phyloP scores from a whole-genome alignment of 2,113 vertebrate genomes.

The Brachyhypopomus gauderio region DNA sequence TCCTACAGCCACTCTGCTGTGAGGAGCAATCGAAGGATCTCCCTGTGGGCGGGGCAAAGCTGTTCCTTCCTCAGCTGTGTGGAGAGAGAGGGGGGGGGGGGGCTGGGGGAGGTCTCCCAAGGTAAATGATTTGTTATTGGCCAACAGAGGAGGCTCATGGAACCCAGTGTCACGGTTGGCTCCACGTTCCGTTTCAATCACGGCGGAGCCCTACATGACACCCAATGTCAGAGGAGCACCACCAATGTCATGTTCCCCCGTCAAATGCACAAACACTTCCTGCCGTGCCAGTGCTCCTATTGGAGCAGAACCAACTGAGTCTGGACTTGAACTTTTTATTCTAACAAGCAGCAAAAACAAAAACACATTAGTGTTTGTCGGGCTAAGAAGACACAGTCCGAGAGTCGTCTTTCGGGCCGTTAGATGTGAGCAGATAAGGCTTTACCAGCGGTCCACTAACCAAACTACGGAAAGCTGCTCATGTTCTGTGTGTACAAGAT shows the following conservation, averaged over 20 bases:
- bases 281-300: neutral
- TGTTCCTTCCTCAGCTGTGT: conserved; percentile 54
- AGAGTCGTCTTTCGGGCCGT: neutral
- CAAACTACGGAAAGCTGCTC: neutral
- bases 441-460: no score
- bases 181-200: no score
- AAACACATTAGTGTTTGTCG: neutral
- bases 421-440: no score
- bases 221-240: conserved; percentile 56
- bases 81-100: conserved; percentile 59
- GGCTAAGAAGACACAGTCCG: neutral
- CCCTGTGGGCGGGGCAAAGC: conserved; percentile 61
- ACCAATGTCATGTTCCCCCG: conserved; percentile 22
- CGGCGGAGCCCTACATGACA: no score
- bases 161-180: no score
- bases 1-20: conserved; percentile 39
- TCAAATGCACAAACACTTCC: neutral
- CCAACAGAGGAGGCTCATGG: conserved; percentile 59
- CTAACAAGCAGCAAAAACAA: neutral
- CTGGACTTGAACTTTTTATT: conserved; percentile 20
- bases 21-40: conserved; percentile 54
- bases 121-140: conserved; percentile 72
- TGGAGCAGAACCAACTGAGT: neutral
- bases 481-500: neutral
- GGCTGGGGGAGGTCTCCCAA: conserved; percentile 61